phyloP scores from a whole-genome alignment of 2,888 invertebrate genomes.

The Augiades crinisus region DNA sequence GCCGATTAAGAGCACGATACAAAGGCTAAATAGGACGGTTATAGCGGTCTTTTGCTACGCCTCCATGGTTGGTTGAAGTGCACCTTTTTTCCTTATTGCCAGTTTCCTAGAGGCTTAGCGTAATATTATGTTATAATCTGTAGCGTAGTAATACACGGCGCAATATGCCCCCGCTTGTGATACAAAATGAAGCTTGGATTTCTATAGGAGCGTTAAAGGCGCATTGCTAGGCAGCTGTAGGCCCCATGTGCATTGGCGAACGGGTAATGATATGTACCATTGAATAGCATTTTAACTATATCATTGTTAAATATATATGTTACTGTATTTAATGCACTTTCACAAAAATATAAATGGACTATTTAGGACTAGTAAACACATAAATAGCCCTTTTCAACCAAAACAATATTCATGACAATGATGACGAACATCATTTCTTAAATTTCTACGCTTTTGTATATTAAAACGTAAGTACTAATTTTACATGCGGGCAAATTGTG shows the following conservation, averaged over 20 bases:
- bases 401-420: too few relatives aligned
- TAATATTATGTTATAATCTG: conserved; percentile 1
- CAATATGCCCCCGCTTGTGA: conserved; percentile 10
- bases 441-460: too few relatives aligned
- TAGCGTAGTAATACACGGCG: neutral
- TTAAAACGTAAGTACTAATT: too few relatives aligned
- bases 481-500: too few relatives aligned
- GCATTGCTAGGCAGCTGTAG: neutral
- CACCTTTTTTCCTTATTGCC: conserved; percentile 24
- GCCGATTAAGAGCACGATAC: conserved; percentile 20
- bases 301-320: neutral
- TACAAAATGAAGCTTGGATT: conserved; percentile 1
- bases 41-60: conserved; percentile 16
- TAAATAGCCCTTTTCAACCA: too few relatives aligned
- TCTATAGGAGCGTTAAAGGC: neutral
- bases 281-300: neutral
- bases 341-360: neutral
- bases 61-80: conserved; percentile 5
- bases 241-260: neutral
- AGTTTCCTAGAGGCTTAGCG: neutral
- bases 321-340: neutral
- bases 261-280: neutral
- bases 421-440: too few relatives aligned
- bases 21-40: conserved; percentile 21
- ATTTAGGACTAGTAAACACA: too few relatives aligned